Percentiles rank a stretch among this genome's conserved stretches.
Evolutionary conservation across 2,888 invertebrate genomes (phyloP).

Genomic region (Drosophila ochracea): DNA sequence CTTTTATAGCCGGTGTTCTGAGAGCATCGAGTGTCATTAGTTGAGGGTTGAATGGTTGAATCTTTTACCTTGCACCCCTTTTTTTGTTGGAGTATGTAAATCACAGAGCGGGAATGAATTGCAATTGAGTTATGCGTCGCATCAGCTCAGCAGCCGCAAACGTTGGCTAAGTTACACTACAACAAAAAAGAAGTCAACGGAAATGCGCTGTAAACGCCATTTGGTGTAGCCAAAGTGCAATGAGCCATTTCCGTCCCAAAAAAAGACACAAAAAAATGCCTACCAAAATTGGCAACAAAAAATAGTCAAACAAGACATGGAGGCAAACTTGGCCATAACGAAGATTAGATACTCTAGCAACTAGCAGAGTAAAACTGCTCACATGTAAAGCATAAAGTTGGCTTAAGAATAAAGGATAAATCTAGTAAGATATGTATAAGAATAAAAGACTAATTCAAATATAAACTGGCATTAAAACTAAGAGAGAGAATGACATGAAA

Average conservation of each 20-base stretch:
- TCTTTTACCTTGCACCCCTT: slow-evolving; percentile 50
- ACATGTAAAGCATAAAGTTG: neutral
- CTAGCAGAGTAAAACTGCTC: neutral
- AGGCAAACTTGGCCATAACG: neutral
- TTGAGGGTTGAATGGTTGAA: slow-evolving; percentile 53
- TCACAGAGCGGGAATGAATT: slow-evolving; percentile 23
- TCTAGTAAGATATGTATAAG: neutral
- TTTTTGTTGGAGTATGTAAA: slow-evolving; percentile 22
- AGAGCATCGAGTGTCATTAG: slow-evolving; percentile 54
- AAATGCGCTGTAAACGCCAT: slow-evolving; percentile 81
- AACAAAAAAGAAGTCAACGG: slow-evolving; percentile 46
- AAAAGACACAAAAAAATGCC: neutral
- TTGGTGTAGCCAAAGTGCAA: slow-evolving; percentile 81
- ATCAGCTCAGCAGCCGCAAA: slow-evolving; percentile 48
- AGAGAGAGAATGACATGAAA: too few species aligned
- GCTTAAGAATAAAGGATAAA: neutral
- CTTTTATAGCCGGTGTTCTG: slow-evolving; percentile 31
- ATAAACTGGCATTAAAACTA: too few species aligned
- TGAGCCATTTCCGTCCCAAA: slow-evolving; percentile 73
- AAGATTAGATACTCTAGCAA: neutral
- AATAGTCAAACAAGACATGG: neutral
- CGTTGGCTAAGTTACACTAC: slow-evolving; percentile 40
- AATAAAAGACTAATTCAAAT: too few species aligned
- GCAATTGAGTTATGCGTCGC: slow-evolving; percentile 64
- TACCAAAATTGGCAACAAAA: slow-evolving; percentile 4